phyloP scores from a whole-genome alignment of 2,113 vertebrate species.

The Tursiops truncatus region DNA sequence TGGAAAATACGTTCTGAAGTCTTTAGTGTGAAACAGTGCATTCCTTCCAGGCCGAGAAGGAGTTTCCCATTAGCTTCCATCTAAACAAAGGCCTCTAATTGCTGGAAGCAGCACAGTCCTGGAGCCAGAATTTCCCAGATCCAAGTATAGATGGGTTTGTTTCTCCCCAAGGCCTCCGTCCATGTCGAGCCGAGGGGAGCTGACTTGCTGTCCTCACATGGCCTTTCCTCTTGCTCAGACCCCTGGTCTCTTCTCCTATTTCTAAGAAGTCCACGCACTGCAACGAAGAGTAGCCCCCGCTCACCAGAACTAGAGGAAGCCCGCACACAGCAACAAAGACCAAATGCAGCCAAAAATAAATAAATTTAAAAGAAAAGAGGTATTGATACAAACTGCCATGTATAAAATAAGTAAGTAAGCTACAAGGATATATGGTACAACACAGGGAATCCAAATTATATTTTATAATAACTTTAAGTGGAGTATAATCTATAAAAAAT shows the following conservation, averaged over 20 bases:
- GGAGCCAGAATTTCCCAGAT: background rate
- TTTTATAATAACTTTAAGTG: background rate
- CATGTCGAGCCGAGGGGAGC: background rate
- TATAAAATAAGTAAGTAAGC: background rate
- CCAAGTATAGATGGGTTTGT: background rate
- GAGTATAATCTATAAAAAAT: background rate
- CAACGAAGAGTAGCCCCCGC: no score
- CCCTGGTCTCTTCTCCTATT: background rate
- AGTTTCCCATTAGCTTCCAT: background rate
- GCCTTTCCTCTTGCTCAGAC: background rate
- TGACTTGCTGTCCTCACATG: background rate
- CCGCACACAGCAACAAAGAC: no score
- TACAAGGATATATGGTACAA: background rate
- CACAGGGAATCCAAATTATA: background rate
- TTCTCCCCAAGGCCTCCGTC: background rate
- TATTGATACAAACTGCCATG: background rate
- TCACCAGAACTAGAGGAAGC: no score
- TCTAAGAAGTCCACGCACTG: no score
- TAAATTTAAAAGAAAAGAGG: no score
- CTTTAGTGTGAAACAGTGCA: background rate
- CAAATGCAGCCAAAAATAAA: no score
- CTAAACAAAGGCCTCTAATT: background rate
- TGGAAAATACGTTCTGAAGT: background rate
- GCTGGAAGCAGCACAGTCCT: no score
- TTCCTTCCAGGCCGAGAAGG: background rate